These are phyloP conservation scores for Atrichornis clamosus DNA, from an alignment of 2,113 vertebrate genomes.

Conservation along the genomic window DNA sequence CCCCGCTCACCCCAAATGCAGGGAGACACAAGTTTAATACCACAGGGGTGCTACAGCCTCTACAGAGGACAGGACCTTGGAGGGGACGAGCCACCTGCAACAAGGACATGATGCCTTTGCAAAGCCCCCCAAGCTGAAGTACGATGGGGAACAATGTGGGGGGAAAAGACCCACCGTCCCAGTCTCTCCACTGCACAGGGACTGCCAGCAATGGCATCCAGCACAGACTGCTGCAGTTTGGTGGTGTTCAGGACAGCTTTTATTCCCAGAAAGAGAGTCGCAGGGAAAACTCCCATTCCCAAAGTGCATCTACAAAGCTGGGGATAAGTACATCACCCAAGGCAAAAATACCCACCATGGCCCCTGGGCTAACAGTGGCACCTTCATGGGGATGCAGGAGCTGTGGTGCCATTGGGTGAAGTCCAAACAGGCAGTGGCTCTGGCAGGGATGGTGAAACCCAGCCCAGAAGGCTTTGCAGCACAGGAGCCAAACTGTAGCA, in stretches of 20 bases:
- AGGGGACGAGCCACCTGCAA: background rate
- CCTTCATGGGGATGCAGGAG: accelerated
- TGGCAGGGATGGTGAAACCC: background rate
- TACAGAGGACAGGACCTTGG: background rate
- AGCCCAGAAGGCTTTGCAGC: background rate
- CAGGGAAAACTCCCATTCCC: background rate
- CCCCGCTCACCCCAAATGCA: accelerated
- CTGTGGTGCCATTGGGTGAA: background rate
- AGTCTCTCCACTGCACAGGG: no score
- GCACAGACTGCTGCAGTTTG: background rate
- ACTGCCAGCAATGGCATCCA: accelerated
- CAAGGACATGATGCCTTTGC: background rate
- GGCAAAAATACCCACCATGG: background rate
- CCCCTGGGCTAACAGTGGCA: background rate
- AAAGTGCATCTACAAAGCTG: background rate
- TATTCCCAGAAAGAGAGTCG: background rate
- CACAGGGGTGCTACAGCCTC: background rate
- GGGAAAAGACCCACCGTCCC: background rate
- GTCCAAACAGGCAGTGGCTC: background rate
- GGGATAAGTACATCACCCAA: background rate
- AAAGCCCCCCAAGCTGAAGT: background rate
- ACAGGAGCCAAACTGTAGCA: background rate
- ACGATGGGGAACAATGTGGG: accelerated
- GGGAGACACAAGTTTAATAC: background rate
- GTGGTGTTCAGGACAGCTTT: background rate